These are phyloP conservation scores for Lagenorhynchus albirostris DNA, from an alignment of 2,113 vertebrate genomes.

Conservation along the genomic window DNA sequence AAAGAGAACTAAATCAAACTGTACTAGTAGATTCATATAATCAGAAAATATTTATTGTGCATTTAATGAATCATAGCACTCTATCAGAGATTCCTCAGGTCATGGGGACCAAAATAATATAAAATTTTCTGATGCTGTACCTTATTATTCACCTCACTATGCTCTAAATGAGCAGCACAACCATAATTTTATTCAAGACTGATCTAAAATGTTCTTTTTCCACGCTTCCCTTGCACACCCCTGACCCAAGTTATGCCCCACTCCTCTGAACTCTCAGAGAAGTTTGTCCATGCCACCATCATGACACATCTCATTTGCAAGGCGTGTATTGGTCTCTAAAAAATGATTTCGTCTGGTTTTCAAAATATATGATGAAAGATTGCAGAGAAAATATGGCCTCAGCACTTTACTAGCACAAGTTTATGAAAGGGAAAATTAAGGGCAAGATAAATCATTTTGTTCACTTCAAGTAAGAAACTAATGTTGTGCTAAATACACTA, in stretches of 20 bases:
- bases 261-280: background rate
- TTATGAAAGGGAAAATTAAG: background rate
- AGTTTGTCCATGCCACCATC: background rate
- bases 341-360: fast-evolving
- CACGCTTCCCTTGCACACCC: background rate
- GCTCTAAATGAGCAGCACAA: background rate
- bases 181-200: background rate
- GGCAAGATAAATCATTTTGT: background rate
- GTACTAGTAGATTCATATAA: background rate
- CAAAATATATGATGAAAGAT: background rate
- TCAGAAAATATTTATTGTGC: background rate
- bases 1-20: background rate
- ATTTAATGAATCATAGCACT: background rate
- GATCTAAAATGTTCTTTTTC: background rate
- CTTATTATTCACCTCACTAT: background rate
- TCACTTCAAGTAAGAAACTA: background rate
- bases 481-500: background rate
- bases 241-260: fast-evolving
- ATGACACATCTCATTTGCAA: background rate
- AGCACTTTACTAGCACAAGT: background rate
- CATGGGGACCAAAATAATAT: background rate
- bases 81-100: background rate
- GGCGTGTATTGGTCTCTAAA: background rate
- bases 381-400: background rate
- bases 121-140: background rate